Evolutionary conservation across 2,113 vertebrate species (phyloP).

Genomic region (Trichechus manatus): DNA sequence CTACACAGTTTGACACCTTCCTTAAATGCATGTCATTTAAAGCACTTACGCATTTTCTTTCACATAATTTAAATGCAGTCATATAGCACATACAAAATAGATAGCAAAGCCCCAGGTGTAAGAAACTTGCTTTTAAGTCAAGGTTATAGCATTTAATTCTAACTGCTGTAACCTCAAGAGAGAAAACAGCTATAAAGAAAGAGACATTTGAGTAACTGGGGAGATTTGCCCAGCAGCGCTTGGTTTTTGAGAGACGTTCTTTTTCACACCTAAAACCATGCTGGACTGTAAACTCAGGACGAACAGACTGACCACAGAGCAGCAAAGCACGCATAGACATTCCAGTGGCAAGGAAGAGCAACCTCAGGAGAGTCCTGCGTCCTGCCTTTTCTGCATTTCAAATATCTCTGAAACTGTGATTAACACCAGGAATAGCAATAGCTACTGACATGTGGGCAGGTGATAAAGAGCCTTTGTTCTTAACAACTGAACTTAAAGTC

Average conservation of each 20-base stretch:
- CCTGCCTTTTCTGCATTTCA: background rate
- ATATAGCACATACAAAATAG: background rate
- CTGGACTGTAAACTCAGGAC: constrained; percentile 9
- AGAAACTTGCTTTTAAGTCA: background rate
- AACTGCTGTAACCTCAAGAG: background rate
- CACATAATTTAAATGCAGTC: constrained; percentile 1
- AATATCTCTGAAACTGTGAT: background rate
- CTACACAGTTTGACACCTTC: background rate
- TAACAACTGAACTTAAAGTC: background rate
- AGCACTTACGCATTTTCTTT: background rate
- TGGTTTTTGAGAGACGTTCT: constrained; percentile 39
- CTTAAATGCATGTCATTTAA: background rate
- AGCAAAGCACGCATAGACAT: background rate
- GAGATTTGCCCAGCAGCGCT: background rate
- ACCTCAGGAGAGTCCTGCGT: background rate
- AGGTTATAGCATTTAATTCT: constrained; percentile 13
- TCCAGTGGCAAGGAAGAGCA: constrained; percentile 18
- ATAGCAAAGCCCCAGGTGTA: background rate
- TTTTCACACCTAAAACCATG: constrained; percentile 44
- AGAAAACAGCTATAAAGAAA: constrained; percentile 46
- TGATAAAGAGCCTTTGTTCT: constrained; percentile 47
- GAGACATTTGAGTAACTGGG: constrained; percentile 23
- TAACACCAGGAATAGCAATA: constrained; percentile 48
- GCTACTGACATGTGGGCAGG: background rate
- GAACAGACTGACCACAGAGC: constrained; percentile 33